Base-by-base conservation (phyloP, 2,888 invertebrate genomes). In the Lasioglossum villosulum region DNA sequence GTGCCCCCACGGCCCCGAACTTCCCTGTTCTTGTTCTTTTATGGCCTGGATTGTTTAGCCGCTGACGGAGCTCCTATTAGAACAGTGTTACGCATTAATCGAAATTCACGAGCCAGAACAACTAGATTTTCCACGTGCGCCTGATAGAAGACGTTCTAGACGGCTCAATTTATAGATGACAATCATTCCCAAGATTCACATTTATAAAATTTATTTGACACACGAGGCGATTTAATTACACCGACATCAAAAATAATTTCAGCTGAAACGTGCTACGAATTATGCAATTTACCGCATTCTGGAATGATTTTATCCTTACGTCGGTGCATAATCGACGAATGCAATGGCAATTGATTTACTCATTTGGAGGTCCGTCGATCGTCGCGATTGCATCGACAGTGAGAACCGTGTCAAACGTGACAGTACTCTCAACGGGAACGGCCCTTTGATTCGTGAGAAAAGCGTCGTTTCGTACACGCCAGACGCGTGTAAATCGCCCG, bases 391-490 rank as follows among this genome's bases (percentile, higher is more conserved):
- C 80, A 14, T 76, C 27, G 66, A 76, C 42, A 52, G 82, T 79
- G 78, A 78, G 84, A 86, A 89, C 68, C 82, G 82, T 88, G 88
- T 90, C 88, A 83, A 89, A 90, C 92, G 90, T 92, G 91, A 90
- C 82, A 71, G 30, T 68, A 87, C 87, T 85, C 12, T 78, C n/a
- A 84, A 86, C 86, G 71, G 19, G 42, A 34, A 76, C 63, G 82
- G 76, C 52, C 45, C 73, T 81, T 85, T 87, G 81, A 89, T 87
- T 87, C 90, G 92, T 88, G 88, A 89, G 90, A 92, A 88, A 91
- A 92, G 72, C 76, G 78, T 86, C 83, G 74, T 79, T 82, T 78
- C 75, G 82, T 48, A 83, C 84, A 83, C 87, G 86, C 84, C 4
- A n/a, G n/a, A 23, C 72, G 84, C 80, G 42, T 89, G 82, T 89